Percentiles rank a stretch among this genome's conserved stretches.
Conservation (phyloP, 2,888 invertebrate genomes). For the Teleiodes luculella region DNA sequence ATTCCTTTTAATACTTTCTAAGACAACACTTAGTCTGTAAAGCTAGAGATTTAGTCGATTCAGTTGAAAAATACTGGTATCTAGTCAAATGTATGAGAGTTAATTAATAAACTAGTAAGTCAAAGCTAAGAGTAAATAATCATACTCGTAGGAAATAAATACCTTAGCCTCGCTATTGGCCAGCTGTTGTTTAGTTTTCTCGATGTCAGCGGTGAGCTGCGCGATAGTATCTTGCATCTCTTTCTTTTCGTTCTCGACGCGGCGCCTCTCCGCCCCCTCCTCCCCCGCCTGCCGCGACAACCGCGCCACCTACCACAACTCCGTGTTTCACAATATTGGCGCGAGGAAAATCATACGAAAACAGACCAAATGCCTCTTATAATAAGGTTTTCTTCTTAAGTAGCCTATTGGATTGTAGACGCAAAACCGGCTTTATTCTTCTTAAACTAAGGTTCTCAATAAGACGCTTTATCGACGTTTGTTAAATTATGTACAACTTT, state of each 20-base stretch:
- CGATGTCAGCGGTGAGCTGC: conserved; percentile 81
- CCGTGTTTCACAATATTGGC: conserved; percentile 28
- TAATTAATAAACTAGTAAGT: not conserved
- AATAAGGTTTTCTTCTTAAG: no score
- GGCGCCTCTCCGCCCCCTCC: conserved; percentile 88
- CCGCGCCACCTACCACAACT: conserved; percentile 81
- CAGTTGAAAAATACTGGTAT: no score
- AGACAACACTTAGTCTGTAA: no score
- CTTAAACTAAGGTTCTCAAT: no score
- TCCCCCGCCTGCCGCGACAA: conserved; percentile 90
- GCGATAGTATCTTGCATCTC: conserved; percentile 81
- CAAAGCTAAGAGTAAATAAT: not conserved
- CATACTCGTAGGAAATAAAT: conserved; percentile 1
- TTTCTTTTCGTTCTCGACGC: conserved; percentile 84
- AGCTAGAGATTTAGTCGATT: no score
- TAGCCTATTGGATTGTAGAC: no score
- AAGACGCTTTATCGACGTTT: no score
- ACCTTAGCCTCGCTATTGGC: conserved; percentile 85
- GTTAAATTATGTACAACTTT: no score
- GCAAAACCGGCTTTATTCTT: no score
- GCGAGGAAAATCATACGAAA: not conserved
- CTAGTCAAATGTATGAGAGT: not conserved
- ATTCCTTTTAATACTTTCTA: no score
- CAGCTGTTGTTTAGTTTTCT: conserved; percentile 81
- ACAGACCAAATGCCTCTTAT: no score